Evolutionary conservation across 1,140 invertebrate species (phyloP).

Genomic region (Leptinotarsa undecemlineata): DNA sequence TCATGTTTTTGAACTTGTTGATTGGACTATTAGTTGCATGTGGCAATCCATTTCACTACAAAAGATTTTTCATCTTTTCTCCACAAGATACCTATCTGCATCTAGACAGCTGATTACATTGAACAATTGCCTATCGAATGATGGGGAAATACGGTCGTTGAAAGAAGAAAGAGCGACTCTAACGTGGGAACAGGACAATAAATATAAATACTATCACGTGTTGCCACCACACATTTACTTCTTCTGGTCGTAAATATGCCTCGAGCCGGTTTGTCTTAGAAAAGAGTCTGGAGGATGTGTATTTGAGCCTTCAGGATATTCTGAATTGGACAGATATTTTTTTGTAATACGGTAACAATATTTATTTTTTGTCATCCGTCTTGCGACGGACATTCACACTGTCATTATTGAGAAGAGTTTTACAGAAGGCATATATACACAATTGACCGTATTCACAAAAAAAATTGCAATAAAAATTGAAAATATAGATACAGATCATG

Average conservation of each 20-base stretch:
- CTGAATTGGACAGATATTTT: neutral
- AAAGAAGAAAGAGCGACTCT: constrained; percentile 9
- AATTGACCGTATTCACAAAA: too few relatives aligned
- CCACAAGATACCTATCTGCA: neutral
- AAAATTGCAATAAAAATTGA: too few relatives aligned
- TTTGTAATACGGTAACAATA: too few relatives aligned
- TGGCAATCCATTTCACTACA: too few relatives aligned
- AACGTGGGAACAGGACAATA: constrained; percentile 4
- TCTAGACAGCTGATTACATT: neutral
- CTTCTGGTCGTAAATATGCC: constrained; percentile 30
- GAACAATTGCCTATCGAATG: neutral
- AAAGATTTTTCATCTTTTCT: too few relatives aligned
- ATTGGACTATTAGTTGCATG: too few relatives aligned
- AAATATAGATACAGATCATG: too few relatives aligned
- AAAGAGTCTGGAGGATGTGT: constrained; percentile 24
- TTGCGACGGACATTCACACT: too few relatives aligned
- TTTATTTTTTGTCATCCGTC: too few relatives aligned
- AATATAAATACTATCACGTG: constrained; percentile 16
- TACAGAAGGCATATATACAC: too few relatives aligned
- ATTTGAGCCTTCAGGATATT: neutral
- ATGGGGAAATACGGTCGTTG: neutral
- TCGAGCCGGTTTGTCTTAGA: constrained; percentile 24
- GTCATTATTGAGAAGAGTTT: too few relatives aligned
- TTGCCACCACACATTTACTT: constrained; percentile 27
- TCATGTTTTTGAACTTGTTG: too few relatives aligned